Conservation (phyloP, 2,888 invertebrate genomes). For the Drosophila parthenogenetica region DNA sequence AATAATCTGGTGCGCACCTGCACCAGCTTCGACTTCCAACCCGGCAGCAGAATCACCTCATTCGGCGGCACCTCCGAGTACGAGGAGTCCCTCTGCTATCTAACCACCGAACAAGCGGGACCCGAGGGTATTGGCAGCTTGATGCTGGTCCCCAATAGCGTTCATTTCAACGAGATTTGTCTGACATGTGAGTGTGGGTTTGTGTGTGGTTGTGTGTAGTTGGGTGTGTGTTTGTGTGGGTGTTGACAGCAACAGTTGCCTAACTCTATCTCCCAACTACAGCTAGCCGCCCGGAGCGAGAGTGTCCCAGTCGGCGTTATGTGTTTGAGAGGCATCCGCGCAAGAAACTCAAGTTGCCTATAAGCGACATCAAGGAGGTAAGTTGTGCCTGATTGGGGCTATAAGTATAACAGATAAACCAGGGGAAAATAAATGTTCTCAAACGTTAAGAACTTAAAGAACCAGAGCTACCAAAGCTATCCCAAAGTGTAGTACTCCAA, state of each 20-base stretch:
- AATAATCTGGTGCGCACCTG: conserved; percentile 94
- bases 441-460: not conserved
- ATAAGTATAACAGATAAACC: not conserved
- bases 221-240: conserved; percentile 11
- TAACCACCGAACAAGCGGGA: conserved; percentile 93
- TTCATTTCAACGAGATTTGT: conserved; percentile 96
- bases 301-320: conserved; percentile 94
- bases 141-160: conserved; percentile 95
- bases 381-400: not conserved
- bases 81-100: conserved; percentile 94
- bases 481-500: too few species aligned
- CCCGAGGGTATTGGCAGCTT: conserved; percentile 95
- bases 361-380: conserved; percentile 93
- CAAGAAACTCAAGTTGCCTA: conserved; percentile 92
- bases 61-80: conserved; percentile 93
- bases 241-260: conserved; percentile 26
- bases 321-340: conserved; percentile 95
- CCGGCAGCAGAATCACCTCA: conserved; percentile 93
- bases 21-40: conserved; percentile 95
- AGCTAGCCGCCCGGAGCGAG: conserved; percentile 94
- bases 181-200: conserved; percentile 90
- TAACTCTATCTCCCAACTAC: conserved; percentile 6
- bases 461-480: not conserved
- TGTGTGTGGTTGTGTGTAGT: too few species aligned
- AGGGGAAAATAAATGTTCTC: not conserved